Conservation (phyloP, 2,888 invertebrate genomes). For the Andrena chrysosceles region DNA sequence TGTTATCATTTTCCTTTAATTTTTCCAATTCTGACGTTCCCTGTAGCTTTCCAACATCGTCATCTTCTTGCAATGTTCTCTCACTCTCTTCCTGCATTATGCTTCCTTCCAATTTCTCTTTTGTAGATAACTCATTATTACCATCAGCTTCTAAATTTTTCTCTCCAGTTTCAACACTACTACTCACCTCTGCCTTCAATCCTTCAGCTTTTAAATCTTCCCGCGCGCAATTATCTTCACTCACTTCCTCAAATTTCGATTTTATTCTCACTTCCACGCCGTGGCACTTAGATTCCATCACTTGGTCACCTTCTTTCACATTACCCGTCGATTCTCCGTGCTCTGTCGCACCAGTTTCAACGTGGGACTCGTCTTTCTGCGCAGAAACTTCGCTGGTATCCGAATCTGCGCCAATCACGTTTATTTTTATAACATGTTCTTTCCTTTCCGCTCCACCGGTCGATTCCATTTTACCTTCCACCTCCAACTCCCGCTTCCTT, state of each 20-base stretch:
- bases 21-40: neutral
- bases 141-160: neutral
- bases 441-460: neutral
- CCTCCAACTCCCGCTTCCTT: neutral
- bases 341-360: neutral
- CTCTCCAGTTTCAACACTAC: neutral
- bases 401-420: slow-evolving; percentile 9
- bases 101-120: neutral
- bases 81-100: neutral
- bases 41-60: neutral
- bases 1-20: neutral
- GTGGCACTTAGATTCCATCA: neutral
- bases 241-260: neutral
- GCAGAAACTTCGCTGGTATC: neutral
- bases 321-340: neutral
- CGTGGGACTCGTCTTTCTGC: neutral
- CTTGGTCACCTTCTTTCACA: neutral
- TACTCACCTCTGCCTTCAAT: neutral
- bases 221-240: neutral
- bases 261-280: neutral
- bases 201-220: neutral
- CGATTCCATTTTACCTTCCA: too few species aligned
- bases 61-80: neutral
- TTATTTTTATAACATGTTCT: slow-evolving; percentile 5
- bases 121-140: neutral